phyloP scores from a whole-genome alignment of 2,888 invertebrate genomes.

The Drosophila histrio region DNA sequence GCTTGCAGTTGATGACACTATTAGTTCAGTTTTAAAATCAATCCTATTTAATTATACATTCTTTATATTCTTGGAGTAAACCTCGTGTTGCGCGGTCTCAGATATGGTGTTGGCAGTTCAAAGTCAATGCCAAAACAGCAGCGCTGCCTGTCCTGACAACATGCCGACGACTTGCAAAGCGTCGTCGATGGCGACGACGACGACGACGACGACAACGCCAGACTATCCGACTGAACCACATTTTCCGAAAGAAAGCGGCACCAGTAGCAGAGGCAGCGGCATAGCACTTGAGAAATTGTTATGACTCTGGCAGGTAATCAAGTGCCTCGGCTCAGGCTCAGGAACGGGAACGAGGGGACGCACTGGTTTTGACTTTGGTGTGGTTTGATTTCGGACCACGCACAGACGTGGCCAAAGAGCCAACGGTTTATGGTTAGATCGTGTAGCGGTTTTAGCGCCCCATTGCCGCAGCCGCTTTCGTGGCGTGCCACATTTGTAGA shows the following conservation, averaged over 20 bases:
- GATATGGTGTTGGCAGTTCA: slow-evolving; percentile 45
- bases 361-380: slow-evolving; percentile 59
- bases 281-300: slow-evolving; percentile 58
- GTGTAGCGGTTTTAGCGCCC: slow-evolving; percentile 60
- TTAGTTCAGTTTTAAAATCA: neutral
- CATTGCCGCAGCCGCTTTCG: slow-evolving; percentile 58
- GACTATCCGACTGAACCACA: slow-evolving; percentile 73
- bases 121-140: slow-evolving; percentile 63
- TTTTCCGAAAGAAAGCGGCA: slow-evolving; percentile 79
- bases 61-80: neutral
- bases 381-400: slow-evolving; percentile 58
- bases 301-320: slow-evolving; percentile 46
- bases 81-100: slow-evolving; percentile 46
- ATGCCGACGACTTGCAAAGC: slow-evolving; percentile 52
- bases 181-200: slow-evolving; percentile 19
- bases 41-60: neutral
- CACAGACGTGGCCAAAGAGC: slow-evolving; percentile 23
- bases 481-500: slow-evolving; percentile 54
- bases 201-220: slow-evolving; percentile 21
- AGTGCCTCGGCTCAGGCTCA: neutral
- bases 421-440: slow-evolving; percentile 63
- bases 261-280: slow-evolving; percentile 1
- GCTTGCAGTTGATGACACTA: no score
- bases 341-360: slow-evolving; percentile 41
- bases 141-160: slow-evolving; percentile 33